Evolutionary conservation across 2,797 vertebrate genomes (phyloP), one percentile per base, ranked within the genome.

Genomic region (Triplophysa yarkandensis): DNA sequence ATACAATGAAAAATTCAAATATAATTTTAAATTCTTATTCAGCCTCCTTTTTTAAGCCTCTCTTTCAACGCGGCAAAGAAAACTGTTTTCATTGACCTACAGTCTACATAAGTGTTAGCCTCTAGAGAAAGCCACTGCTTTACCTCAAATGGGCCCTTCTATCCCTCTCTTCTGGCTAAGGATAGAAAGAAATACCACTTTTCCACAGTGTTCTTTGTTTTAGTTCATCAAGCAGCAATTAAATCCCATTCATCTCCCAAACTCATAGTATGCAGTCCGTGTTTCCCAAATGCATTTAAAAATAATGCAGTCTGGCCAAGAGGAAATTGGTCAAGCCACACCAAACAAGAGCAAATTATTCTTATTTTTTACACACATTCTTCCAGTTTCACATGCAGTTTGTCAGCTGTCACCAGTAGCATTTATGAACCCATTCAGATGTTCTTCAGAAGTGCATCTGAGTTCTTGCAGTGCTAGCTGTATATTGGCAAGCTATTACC

Each of bases 401-500:
- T 63, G 21, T 63, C 39, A 30, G 52, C 64, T 34, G 25, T 60
- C 8, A 34, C 14, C n/a, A 43, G 25, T n/a, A 55, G 32, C 55
- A 52, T 62, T 32, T n/a, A 13, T 43, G 50, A 65, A 65, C 39
- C 36, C 27, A 17, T 54, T 65, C 50, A 73, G 32, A 65, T n/a
- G 25, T 23, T 41, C 6, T 16, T 32, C 17, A 30, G 27, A 32
- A n/a, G 6, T 17, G 4, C 25, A 21, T 63, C 60, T 52, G 32
- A 50, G 44, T 32, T 50, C 36, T n/a, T 57, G 41, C 39, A 17
- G 58, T 63, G 54, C 58, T 64, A 9, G 11, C 36, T 50, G 65
- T 13, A 57, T 43, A 62, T 60, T 80, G 57, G 19, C 74, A 46
- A 46, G 55, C 58, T 74, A 16, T 62, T 72, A 80, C 69, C 67